Percentiles rank a stretch among this genome's conserved stretches.
These are phyloP conservation scores for Berghia stephanieae DNA, from an alignment of 1,140 invertebrate species.

Conservation along the genomic window DNA sequence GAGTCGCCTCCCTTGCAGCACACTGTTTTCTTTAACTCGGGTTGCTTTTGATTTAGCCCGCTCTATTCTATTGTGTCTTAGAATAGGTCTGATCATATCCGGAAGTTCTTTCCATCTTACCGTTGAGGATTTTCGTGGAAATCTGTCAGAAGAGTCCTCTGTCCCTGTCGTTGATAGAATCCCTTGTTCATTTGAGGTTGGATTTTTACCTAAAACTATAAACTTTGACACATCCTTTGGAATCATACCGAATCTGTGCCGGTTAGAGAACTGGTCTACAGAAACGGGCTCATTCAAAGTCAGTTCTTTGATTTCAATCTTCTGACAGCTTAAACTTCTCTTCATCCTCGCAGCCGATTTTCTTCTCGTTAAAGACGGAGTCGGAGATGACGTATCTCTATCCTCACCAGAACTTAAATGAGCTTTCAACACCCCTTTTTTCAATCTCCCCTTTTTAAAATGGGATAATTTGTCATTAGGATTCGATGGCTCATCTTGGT, in stretches of 20 bases:
- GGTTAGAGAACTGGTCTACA: constrained; percentile 6
- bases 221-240: constrained; percentile 20
- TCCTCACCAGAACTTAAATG: background rate
- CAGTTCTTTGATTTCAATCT: constrained; percentile 5
- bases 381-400: background rate
- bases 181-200: background rate
- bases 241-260: background rate
- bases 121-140: background rate
- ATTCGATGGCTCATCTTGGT: too few species aligned
- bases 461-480: too few species aligned
- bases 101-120: too few species aligned
- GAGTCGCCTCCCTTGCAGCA: background rate
- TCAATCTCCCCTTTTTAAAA: background rate
- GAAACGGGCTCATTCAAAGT: background rate
- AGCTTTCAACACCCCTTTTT: background rate
- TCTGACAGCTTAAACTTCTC: background rate
- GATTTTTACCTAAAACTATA: background rate
- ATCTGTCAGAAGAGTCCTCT: background rate
- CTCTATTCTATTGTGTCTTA: background rate
- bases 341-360: background rate
- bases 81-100: too few species aligned
- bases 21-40: background rate
- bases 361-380: too few species aligned
- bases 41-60: background rate
- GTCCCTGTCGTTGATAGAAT: background rate